Evolutionary conservation across 2,797 vertebrate genomes (phyloP).

Genomic region (Bradypus variegatus): DNA sequence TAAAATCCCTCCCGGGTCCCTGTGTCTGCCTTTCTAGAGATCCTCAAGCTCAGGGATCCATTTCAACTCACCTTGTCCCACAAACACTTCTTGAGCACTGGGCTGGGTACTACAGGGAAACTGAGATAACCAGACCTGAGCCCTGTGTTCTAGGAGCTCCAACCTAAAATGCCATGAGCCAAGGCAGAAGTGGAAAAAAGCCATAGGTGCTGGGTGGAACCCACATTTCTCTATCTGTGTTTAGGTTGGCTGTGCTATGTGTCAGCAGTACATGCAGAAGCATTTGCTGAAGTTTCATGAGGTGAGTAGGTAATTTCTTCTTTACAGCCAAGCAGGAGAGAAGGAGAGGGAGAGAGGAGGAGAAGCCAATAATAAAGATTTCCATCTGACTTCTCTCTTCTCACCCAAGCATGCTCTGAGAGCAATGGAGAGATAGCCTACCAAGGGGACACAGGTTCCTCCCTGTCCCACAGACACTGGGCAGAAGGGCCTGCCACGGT

Average conservation of each 20-base stretch:
- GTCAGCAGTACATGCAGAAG: constrained; percentile 56
- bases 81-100: not conserved
- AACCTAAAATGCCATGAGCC: not conserved
- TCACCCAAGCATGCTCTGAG: not conserved
- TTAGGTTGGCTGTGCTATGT: constrained; percentile 54
- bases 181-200: not conserved
- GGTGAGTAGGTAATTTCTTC: not conserved
- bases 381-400: not conserved
- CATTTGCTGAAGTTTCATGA: constrained; percentile 53
- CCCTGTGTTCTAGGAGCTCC: not conserved
- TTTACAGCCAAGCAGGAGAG: not conserved
- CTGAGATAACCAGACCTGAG: not conserved
- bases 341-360: not conserved
- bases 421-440: not conserved
- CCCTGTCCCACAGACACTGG: not conserved
- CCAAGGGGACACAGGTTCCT: not conserved
- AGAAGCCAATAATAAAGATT: not conserved
- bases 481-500: not conserved
- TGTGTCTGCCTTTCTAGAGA: constrained; percentile 18
- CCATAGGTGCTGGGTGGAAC: not conserved
- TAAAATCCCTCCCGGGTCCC: not conserved
- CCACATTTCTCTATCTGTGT: not conserved
- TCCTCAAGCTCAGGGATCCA: not conserved
- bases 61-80: not conserved
- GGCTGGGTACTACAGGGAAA: not conserved